Conservation (phyloP, 2,888 invertebrate genomes). For the Dynastes grantii region DNA sequence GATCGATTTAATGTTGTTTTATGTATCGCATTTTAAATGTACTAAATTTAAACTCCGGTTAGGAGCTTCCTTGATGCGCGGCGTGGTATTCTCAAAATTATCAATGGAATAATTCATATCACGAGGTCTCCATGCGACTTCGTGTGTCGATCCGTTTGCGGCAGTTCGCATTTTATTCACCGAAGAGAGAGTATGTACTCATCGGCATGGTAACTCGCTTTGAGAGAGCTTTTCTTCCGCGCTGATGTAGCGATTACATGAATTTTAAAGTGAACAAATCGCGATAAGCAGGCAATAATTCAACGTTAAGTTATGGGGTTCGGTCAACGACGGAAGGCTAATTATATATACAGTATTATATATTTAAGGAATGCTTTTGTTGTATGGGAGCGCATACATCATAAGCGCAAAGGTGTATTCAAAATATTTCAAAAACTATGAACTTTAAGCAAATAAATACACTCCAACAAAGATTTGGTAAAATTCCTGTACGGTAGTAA, state of each 20-base stretch:
- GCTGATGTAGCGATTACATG: slow-evolving; percentile 44
- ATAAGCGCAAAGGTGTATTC: too few relatives aligned
- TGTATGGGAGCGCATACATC: too few relatives aligned
- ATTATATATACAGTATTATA: slow-evolving; percentile 21
- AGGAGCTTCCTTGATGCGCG: background rate
- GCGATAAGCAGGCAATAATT: slow-evolving; percentile 38
- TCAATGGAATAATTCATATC: slow-evolving; percentile 43
- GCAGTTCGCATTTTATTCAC: slow-evolving; percentile 27
- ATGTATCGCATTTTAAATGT: slow-evolving; percentile 19
- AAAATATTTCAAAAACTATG: too few relatives aligned
- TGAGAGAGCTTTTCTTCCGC: slow-evolving; percentile 25
- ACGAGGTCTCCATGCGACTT: slow-evolving; percentile 1
- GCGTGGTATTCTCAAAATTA: slow-evolving; percentile 17
- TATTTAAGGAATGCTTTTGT: slow-evolving; percentile 6
- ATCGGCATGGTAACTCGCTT: slow-evolving; percentile 22
- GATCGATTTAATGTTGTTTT: slow-evolving; percentile 32
- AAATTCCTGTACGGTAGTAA: too few relatives aligned
- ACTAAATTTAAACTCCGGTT: background rate
- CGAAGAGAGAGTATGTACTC: background rate
- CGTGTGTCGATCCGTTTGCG: slow-evolving; percentile 24
- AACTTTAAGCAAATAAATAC: too few relatives aligned
- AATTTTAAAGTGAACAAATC: slow-evolving; percentile 43
- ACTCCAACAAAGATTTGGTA: too few relatives aligned
- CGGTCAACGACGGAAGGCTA: slow-evolving; percentile 13
- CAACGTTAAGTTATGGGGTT: slow-evolving; percentile 37